Percentiles rank a stretch among this genome's conserved stretches.
These are phyloP conservation scores for Zele albiditarsus DNA, from an alignment of 2,888 invertebrate genomes.

Conservation along the genomic window DNA sequence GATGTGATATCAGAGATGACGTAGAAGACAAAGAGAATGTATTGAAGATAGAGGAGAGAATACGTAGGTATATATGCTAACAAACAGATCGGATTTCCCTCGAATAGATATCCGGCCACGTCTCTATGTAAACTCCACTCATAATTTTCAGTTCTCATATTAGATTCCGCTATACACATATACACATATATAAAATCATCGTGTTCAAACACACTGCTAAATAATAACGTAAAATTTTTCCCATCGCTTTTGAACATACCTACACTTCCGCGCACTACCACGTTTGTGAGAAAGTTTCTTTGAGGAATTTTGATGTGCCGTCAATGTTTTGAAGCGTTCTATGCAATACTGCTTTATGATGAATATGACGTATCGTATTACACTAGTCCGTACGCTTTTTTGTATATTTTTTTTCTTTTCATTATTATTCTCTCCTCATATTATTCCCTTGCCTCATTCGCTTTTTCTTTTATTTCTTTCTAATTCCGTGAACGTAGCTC, in stretches of 20 bases:
- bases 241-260: conserved; percentile 28
- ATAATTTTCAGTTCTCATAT: conserved; percentile 40
- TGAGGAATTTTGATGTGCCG: conserved; percentile 50
- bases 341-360: conserved; percentile 50
- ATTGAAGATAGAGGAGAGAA: background rate
- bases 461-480: conserved; percentile 25
- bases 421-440: conserved; percentile 19
- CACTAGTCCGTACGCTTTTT: conserved; percentile 32
- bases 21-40: background rate
- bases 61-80: background rate
- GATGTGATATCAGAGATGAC: background rate
- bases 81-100: conserved; percentile 33
- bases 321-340: conserved; percentile 47
- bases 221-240: conserved; percentile 34
- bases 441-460: conserved; percentile 13
- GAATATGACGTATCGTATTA: conserved; percentile 50
- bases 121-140: conserved; percentile 23
- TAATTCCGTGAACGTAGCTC: conserved; percentile 27
- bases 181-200: conserved; percentile 4
- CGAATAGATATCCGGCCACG: conserved; percentile 34
- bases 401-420: conserved; percentile 28
- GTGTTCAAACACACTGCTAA: conserved; percentile 25
- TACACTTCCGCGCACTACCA: conserved; percentile 19
- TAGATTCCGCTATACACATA: conserved; percentile 1
- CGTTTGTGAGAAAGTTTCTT: conserved; percentile 43